These are phyloP conservation scores for Spinus pinus DNA, from an alignment of 2,797 vertebrate genomes.

Conservation along the genomic window DNA sequence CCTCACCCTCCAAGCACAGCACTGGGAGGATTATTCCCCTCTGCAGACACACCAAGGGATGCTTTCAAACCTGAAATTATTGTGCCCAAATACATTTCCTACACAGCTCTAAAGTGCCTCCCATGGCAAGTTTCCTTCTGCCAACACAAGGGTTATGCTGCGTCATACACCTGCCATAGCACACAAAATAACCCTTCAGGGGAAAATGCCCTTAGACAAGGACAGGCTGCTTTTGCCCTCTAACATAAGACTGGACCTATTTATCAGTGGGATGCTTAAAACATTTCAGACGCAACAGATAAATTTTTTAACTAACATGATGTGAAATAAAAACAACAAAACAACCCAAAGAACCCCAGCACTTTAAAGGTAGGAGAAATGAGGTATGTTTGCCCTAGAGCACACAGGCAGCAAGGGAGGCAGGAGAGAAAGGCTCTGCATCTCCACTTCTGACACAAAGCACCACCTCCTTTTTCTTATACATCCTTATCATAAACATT, in stretches of 20 bases:
- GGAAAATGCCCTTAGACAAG: background rate
- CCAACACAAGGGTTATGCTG: background rate
- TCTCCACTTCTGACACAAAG: background rate
- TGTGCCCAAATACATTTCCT: background rate
- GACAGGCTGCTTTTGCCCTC: background rate
- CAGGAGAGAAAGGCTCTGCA: background rate
- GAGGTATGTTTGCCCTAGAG: background rate
- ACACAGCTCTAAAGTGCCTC: background rate
- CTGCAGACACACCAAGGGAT: background rate
- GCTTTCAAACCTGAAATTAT: background rate
- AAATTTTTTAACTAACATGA: background rate
- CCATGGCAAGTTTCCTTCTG: background rate
- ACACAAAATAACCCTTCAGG: background rate
- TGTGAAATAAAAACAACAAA: background rate
- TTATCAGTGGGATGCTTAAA: background rate
- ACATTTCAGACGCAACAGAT: background rate
- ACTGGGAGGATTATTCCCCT: background rate
- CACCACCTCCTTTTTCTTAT: background rate
- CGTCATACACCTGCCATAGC: background rate
- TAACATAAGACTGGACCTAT: background rate
- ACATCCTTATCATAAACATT: background rate
- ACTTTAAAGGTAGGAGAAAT: background rate
- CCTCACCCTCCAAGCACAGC: background rate
- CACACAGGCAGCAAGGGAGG: background rate
- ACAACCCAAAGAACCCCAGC: background rate